These are phyloP conservation scores for Pharmacophagus antenor DNA, from an alignment of 2,888 invertebrate species.

Conservation along the genomic window DNA sequence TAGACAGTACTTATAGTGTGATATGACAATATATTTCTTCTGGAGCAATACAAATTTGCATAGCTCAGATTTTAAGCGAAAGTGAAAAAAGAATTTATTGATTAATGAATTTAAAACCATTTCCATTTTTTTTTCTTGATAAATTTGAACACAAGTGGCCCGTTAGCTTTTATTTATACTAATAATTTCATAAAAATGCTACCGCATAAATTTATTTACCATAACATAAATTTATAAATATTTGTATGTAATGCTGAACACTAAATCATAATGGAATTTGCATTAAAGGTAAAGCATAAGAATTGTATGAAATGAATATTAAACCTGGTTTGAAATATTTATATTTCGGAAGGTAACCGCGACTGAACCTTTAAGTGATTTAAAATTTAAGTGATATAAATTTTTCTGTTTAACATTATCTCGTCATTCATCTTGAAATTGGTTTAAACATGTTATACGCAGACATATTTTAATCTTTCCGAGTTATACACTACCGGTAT, in stretches of 20 bases:
- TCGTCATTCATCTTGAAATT: constrained; percentile 1
- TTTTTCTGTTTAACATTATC: constrained; percentile 7
- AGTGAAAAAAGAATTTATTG: no score
- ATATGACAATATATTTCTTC: not conserved
- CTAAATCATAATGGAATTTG: not conserved
- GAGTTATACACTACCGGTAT: not conserved
- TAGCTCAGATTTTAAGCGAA: not conserved
- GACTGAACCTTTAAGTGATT: constrained; percentile 6
- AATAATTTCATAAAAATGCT: not conserved
- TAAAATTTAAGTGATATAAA: constrained; percentile 1
- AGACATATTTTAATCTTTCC: constrained; percentile 10
- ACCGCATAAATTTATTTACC: not conserved
- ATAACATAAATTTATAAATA: no score
- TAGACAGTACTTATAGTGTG: not conserved
- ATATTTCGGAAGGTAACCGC: not conserved
- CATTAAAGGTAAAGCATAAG: not conserved
- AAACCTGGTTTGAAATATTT: not conserved
- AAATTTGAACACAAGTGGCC: no score
- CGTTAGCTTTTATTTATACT: no score
- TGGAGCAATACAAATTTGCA: not conserved
- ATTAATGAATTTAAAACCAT: no score
- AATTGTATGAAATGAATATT: not conserved
- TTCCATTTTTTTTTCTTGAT: no score
- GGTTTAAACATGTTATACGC: constrained; percentile 5
- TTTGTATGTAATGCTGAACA: not conserved